These are phyloP conservation scores for Erannis defoliaria DNA, from an alignment of 2,888 invertebrate species.

Conservation along the genomic window DNA sequence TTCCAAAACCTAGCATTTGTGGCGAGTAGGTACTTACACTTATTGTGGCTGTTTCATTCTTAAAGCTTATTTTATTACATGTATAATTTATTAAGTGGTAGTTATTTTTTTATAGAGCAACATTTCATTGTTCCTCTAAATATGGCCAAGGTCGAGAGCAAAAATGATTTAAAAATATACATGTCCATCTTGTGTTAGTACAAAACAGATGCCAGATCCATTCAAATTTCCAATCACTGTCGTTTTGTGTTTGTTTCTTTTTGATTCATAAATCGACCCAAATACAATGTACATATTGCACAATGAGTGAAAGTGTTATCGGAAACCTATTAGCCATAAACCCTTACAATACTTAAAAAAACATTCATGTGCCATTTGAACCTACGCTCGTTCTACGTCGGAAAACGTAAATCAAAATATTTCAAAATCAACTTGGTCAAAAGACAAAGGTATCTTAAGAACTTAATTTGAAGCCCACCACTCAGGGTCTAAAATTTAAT, in stretches of 20 bases:
- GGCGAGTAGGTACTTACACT: no score
- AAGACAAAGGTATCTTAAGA: background rate
- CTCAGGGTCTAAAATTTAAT: no score
- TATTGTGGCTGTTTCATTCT: no score
- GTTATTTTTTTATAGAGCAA: no score
- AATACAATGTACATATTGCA: conserved; percentile 6
- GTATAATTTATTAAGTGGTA: no score
- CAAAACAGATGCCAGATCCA: background rate
- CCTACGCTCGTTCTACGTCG: conserved; percentile 10
- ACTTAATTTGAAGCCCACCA: background rate
- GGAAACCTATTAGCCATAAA: conserved; percentile 1
- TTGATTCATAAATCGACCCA: conserved; percentile 7
- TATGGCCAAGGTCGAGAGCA: no score
- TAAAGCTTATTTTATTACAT: no score
- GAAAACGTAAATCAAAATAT: background rate
- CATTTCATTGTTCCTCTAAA: no score
- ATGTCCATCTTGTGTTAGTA: no score
- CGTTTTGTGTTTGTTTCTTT: no score
- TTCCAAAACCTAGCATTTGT: no score
- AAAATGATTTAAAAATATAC: no score
- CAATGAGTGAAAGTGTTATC: conserved; percentile 11
- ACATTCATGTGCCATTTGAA: conserved; percentile 4
- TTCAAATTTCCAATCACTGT: background rate
- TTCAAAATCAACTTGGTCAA: background rate
- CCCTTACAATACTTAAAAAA: background rate